A percentile compares a stretch with the other conserved stretches of the same genome.
Evolutionary conservation across 1,140 invertebrate genomes (phyloP).

Genomic region (Sycobia sp.): DNA sequence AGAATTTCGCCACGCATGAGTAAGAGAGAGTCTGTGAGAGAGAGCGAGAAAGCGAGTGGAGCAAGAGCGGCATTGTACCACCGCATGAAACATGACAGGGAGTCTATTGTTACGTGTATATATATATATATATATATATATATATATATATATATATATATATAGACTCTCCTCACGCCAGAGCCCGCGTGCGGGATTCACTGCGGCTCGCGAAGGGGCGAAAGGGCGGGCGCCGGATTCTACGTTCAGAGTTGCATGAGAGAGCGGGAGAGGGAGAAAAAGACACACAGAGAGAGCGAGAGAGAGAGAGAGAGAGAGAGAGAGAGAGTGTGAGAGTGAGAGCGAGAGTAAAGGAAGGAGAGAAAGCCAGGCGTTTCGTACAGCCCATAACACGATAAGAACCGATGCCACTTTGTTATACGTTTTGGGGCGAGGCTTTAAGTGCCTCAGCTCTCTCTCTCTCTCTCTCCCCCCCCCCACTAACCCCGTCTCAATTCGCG

Average conservation of each 20-base stretch:
- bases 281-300: too few species aligned
- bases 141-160: too few species aligned
- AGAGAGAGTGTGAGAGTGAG: conserved; percentile 1
- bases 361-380: conserved; percentile 31
- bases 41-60: conserved; percentile 22
- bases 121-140: conserved; percentile 50
- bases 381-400: conserved; percentile 60
- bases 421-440: conserved; percentile 51
- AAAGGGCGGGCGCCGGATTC: too few species aligned
- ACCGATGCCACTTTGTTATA: conserved; percentile 59
- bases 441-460: conserved; percentile 43
- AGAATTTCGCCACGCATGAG: not conserved
- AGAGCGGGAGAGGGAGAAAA: too few species aligned
- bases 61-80: conserved; percentile 52
- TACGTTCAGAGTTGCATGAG: conserved; percentile 18
- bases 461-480: not conserved
- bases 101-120: too few species aligned
- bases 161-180: too few species aligned
- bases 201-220: too few species aligned
- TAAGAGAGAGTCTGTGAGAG: not conserved
- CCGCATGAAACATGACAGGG: conserved; percentile 55
- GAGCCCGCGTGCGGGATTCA: too few species aligned
- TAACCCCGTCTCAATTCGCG: too few species aligned
- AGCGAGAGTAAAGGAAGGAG: too few species aligned
- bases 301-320: too few species aligned